Percentiles rank a stretch among this genome's conserved stretches.
Conservation (phyloP, 2,113 vertebrate genomes). For the Taxidea taxus region DNA sequence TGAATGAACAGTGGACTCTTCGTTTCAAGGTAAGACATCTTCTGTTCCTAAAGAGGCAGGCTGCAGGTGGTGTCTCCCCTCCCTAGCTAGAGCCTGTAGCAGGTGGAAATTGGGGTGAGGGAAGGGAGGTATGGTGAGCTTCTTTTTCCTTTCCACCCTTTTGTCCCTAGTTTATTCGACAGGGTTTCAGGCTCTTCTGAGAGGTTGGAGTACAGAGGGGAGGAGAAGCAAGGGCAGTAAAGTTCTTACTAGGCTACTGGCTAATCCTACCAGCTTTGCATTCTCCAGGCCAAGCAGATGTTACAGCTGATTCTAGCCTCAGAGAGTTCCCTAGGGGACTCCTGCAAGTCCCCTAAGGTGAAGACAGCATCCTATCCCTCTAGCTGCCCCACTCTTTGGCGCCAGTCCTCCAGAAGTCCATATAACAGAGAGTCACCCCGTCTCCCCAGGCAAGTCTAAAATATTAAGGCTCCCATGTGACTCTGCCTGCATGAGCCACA, state of each 20-base stretch:
- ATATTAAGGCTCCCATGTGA: background rate
- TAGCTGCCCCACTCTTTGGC: too few species aligned
- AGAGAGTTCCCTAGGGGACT: background rate
- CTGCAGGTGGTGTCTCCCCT: background rate
- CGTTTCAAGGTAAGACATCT: background rate
- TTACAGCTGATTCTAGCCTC: background rate
- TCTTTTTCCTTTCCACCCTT: background rate
- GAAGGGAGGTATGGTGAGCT: background rate
- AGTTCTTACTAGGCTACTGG: background rate
- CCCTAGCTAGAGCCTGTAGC: background rate
- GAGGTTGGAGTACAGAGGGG: background rate
- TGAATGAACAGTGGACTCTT: background rate
- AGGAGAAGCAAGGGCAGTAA: background rate
- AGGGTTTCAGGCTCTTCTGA: background rate
- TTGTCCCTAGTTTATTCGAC: background rate
- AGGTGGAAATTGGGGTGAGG: background rate
- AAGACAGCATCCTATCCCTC: background rate
- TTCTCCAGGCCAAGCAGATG: background rate
- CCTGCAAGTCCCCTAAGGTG: background rate
- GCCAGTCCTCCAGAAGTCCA: background rate
- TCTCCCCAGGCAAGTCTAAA: background rate
- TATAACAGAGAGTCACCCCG: background rate
- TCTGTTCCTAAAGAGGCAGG: background rate
- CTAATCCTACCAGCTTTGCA: background rate
- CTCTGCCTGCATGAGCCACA: background rate